Conservation (phyloP, 2,113 vertebrate genomes). For the Oryzias javanicus region DNA sequence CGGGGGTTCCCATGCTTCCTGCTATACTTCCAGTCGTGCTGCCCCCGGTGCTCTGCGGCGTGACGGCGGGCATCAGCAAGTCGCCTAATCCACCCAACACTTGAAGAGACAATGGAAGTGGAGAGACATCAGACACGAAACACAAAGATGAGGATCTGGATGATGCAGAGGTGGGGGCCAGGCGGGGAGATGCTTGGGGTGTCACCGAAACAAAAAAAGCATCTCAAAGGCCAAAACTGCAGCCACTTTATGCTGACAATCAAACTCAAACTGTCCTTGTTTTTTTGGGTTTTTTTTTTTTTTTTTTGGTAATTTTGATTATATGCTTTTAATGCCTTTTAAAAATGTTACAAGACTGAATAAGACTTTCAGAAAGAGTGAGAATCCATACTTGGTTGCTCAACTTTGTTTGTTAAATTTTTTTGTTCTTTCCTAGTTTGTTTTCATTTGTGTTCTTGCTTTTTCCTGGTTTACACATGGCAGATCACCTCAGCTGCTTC, state of each 20-base stretch:
- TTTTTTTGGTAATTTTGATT: too few species aligned
- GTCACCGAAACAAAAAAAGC: conserved; percentile 10
- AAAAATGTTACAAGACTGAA: too few species aligned
- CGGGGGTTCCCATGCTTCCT: conserved; percentile 60
- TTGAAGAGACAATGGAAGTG: conserved; percentile 45
- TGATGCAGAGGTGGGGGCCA: conserved; percentile 3
- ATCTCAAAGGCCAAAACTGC: conserved; percentile 19
- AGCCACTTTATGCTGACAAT: conserved; percentile 6
- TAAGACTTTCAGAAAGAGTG: too few species aligned
- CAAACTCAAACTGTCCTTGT: too few species aligned
- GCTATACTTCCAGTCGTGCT: conserved; percentile 67
- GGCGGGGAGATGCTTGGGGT: background rate
- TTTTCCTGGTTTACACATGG: too few species aligned
- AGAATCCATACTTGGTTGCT: too few species aligned
- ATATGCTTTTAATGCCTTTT: too few species aligned
- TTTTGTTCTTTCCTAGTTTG: too few species aligned
- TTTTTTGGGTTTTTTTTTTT: too few species aligned
- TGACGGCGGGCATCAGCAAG: conserved; percentile 94
- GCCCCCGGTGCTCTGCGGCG: conserved; percentile 86
- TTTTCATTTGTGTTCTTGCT: too few species aligned
- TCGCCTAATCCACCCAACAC: conserved; percentile 97
- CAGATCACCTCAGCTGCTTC: too few species aligned
- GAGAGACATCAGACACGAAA: conserved; percentile 30
- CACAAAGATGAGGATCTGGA: conserved; percentile 27
- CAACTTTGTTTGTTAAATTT: too few species aligned